phyloP scores from a whole-genome alignment of 1,140 invertebrate genomes.

The Apis cerana region DNA sequence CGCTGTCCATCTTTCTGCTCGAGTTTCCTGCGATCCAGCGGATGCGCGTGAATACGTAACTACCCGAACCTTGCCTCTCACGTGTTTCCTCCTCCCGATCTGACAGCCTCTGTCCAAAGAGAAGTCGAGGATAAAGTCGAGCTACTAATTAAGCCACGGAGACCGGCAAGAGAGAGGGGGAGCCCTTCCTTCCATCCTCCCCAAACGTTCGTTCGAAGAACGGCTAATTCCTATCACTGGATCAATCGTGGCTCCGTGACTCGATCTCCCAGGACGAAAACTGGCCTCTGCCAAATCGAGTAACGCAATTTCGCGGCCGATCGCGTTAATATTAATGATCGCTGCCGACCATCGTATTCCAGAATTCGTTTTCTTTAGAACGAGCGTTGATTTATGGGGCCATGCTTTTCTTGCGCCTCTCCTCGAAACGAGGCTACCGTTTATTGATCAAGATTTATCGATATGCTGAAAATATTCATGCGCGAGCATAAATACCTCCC shows the following conservation, averaged over 20 bases:
- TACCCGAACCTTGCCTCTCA: slow-evolving; percentile 26
- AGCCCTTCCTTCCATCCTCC: not conserved
- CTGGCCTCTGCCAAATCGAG: slow-evolving; percentile 40
- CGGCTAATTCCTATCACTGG: not conserved
- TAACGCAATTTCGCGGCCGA: slow-evolving; percentile 37
- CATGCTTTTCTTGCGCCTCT: slow-evolving; percentile 9
- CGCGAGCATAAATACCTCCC: not conserved
- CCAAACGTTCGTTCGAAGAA: not conserved
- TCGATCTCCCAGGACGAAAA: not conserved
- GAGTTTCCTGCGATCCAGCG: slow-evolving; percentile 27
- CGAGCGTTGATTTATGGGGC: slow-evolving; percentile 39
- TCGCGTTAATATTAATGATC: slow-evolving; percentile 44
- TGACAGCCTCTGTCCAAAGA: slow-evolving; percentile 30
- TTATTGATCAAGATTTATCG: slow-evolving; percentile 31
- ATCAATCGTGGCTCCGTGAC: slow-evolving; percentile 14
- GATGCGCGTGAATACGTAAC: slow-evolving; percentile 59
- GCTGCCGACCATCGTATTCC: slow-evolving; percentile 38
- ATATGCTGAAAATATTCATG: not conserved
- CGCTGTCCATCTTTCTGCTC: not conserved
- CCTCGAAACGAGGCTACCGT: not conserved
- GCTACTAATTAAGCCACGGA: slow-evolving; percentile 55
- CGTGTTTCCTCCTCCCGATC: slow-evolving; percentile 28
- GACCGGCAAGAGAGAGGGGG: not conserved
- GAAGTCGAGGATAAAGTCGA: slow-evolving; percentile 48
- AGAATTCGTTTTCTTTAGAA: slow-evolving; percentile 41